Conservation (phyloP, 2,888 invertebrate genomes). For the Caenorhabditis doughertyi region DNA sequence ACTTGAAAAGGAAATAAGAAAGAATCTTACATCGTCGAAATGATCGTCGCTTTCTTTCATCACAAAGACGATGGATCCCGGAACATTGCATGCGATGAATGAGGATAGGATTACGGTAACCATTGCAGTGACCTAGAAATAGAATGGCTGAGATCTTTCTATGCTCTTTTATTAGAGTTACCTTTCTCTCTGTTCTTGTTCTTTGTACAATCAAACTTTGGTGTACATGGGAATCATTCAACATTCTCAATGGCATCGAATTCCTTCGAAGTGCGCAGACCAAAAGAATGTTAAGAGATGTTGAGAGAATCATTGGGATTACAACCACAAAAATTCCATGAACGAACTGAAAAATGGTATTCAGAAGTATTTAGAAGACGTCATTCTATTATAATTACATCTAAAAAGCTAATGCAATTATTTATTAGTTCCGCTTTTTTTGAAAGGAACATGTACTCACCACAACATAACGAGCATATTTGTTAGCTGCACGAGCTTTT, state of each 20-base stretch:
- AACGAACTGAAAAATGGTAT: constrained; percentile 66
- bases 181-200: constrained; percentile 59
- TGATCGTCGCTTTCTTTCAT: constrained; percentile 56
- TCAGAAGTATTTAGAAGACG: no score
- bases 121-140: constrained; percentile 74
- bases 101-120: constrained; percentile 72
- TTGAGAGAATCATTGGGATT: constrained; percentile 69
- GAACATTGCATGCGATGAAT: constrained; percentile 74
- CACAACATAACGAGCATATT: constrained; percentile 50
- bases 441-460: constrained; percentile 19
- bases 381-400: neutral
- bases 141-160: no score
- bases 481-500: constrained; percentile 35
- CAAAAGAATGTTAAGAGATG: constrained; percentile 66
- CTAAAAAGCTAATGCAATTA: constrained; percentile 19
- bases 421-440: neutral
- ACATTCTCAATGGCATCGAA: constrained; percentile 63
- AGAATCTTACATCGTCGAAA: constrained; percentile 48
- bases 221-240: constrained; percentile 60
- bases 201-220: constrained; percentile 58
- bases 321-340: constrained; percentile 68
- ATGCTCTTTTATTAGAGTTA: neutral
- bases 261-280: constrained; percentile 70
- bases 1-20: neutral
- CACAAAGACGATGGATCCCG: constrained; percentile 69